Base-by-base conservation (phyloP, 1,140 invertebrate genomes). In the Vanessa tameamea region DNA sequence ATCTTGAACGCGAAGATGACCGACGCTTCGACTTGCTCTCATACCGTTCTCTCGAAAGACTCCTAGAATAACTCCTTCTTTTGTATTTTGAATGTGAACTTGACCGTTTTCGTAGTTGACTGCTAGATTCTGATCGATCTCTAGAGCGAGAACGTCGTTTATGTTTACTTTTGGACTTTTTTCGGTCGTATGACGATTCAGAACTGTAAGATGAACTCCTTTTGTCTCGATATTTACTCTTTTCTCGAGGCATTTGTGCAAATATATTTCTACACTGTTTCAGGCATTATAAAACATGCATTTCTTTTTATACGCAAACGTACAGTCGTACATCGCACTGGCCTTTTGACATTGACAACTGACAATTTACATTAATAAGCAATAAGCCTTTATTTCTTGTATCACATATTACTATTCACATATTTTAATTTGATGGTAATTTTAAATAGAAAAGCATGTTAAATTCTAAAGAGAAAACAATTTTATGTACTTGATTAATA, bases 91-190 rank as follows among this genome's bases (percentile, higher is more conserved):
- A 78, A 14, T 85, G 77, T 13, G 87, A 90, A 68, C 51, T 85
- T 12, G 89, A 92, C 4, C 87, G 85, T 68, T 78, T 91, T 72
- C 84, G 80, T 70, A 80, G 84, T 31, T 84, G 78, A 71, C 77
- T 84, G 61, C 77, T 87, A n/a, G 87, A 84, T 65, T 87, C 87
- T 3, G 88, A 92, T 26, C 86, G 79, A 68, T 90, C 88, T 75
- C 82, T 81, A 8, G 90, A 90, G 20, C 88, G 79, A 4, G 89
- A 90, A 31, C 87, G 82, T 53, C 82, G 77, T 78, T 84, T 91
- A 69, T 90, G 85, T 77, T 89, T 92, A 68, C 82, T 88, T 77
- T 87, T 90, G n/a, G 80, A 82, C 73, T 88, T 91, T 72, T 87
- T 92, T 37, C 85, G 75, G 63, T 92, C 90, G 64, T 91, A 86